Conservation (phyloP, 92 coral and sea anemone species). For the Phenganax stokvisi region DNA sequence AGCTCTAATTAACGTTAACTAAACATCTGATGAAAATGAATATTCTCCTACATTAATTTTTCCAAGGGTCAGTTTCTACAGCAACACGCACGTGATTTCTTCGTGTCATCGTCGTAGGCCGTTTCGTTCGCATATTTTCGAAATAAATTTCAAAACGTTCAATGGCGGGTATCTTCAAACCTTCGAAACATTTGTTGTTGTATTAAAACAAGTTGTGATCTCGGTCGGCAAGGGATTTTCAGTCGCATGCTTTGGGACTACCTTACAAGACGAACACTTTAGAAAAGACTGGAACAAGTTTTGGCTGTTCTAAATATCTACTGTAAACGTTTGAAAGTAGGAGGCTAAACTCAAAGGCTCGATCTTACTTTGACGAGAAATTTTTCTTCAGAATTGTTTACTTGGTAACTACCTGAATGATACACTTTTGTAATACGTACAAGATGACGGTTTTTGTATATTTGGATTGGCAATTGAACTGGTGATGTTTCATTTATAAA, state of each 20-base stretch:
- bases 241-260: slow-evolving; percentile 77
- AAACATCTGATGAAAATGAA: slow-evolving; percentile 47
- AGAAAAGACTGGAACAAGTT: slow-evolving; percentile 86
- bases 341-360: slow-evolving; percentile 61
- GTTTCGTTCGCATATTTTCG: slow-evolving; percentile 97
- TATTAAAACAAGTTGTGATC: slow-evolving; percentile 49
- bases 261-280: slow-evolving; percentile 67
- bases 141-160: slow-evolving; percentile 99
- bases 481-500: slow-evolving; percentile 5
- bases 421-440: slow-evolving; percentile 12
- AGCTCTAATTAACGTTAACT: no score
- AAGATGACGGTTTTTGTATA: slow-evolving; percentile 12
- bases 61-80: slow-evolving; percentile 74
- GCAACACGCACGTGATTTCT: slow-evolving; percentile 92
- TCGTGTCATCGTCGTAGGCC: slow-evolving; percentile 88
- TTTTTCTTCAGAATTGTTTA: slow-evolving; percentile 42
- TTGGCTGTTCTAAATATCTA: slow-evolving; percentile 62
- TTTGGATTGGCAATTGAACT: neutral
- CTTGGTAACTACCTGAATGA: slow-evolving; percentile 25
- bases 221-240: slow-evolving; percentile 60
- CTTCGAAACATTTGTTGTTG: slow-evolving; percentile 54
- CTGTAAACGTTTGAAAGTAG: slow-evolving; percentile 74
- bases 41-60: slow-evolving; percentile 62
- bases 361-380: slow-evolving; percentile 86
- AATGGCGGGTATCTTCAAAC: slow-evolving; percentile 83